Conservation (phyloP, 2,113 vertebrate genomes). For the Platanista minor region DNA sequence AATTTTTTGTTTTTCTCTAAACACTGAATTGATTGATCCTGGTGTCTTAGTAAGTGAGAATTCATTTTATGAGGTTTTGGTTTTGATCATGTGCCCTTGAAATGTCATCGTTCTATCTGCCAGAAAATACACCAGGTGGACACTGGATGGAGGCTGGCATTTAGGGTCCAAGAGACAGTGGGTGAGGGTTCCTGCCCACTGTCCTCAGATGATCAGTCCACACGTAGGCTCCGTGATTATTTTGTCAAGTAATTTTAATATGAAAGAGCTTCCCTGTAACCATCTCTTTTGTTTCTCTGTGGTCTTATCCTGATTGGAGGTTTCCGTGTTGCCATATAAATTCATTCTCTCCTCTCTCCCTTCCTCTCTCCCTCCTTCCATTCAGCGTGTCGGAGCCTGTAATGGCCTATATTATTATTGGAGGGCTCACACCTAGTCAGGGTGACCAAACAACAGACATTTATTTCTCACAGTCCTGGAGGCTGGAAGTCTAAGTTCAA, state of each 20-base stretch:
- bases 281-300: not conserved
- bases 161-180: not conserved
- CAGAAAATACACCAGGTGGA: accelerated
- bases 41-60: not conserved
- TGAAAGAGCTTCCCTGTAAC: not conserved
- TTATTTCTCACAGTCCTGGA: not conserved
- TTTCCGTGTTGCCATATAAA: accelerated
- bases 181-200: accelerated
- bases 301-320: too few species aligned
- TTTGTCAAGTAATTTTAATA: not conserved
- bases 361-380: too few species aligned
- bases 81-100: not conserved
- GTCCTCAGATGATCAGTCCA: accelerated
- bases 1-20: not conserved
- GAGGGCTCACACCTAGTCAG: not conserved
- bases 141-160: accelerated
- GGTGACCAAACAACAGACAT: accelerated
- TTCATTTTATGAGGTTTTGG: not conserved
- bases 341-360: not conserved
- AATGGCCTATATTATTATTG: accelerated
- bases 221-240: accelerated
- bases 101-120: accelerated
- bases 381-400: too few species aligned
- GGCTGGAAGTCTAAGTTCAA: not conserved
- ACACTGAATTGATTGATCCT: not conserved